Base-by-base conservation (phyloP, 2,888 invertebrate genomes). In the Notodonta ziczac region DNA sequence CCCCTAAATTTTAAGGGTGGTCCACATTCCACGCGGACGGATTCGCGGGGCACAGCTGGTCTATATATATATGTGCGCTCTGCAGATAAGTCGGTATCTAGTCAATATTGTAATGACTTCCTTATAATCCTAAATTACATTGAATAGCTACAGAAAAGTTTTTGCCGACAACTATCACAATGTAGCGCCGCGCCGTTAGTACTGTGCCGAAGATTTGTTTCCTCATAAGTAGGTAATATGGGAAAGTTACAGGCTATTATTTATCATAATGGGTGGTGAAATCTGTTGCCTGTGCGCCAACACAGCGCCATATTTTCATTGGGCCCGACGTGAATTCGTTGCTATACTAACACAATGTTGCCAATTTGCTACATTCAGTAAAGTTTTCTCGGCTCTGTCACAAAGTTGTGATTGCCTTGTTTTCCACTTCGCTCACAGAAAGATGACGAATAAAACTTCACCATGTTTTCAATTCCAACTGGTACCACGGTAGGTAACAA, bases 331-430 rank as follows among this genome's bases (percentile, higher is more conserved):
- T 71, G 74, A 76, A 69, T 74, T 74, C 65, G 61, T 70, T 67
- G 65, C 62, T 60, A 56, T 58, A 60, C 83, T 83, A 83, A 85
- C 86, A 89, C 86, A 88, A 88, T 88, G 85, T 85, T 88, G 81
- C 84, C 86, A 89, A 89, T 89, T 88, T 89, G 80, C 82, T 77
- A 78, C 84, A 82, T 77, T 81, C 77, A 80, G 69, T 63, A 83
- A 87, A 87, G 81, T 88, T 89, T 84, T 72, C 82, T 77, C 80
- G 73, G 78, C 78, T 83, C 80, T 80, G 78, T 81, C 83, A 77
- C 78, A 81, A 88, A 88, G 80, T 89, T 88, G 81, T 86, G 87
- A 90, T 90, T 89, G 88, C 85, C 86, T 88, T 88, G 87, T 89
- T 88, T 89, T 85, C 86, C 80, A 85, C 84, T 83, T 79, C 82